A percentile compares a stretch with the other conserved stretches of the same genome.
phyloP scores from a whole-genome alignment of 2,888 invertebrate genomes.

The Stenotaenia linearis region DNA sequence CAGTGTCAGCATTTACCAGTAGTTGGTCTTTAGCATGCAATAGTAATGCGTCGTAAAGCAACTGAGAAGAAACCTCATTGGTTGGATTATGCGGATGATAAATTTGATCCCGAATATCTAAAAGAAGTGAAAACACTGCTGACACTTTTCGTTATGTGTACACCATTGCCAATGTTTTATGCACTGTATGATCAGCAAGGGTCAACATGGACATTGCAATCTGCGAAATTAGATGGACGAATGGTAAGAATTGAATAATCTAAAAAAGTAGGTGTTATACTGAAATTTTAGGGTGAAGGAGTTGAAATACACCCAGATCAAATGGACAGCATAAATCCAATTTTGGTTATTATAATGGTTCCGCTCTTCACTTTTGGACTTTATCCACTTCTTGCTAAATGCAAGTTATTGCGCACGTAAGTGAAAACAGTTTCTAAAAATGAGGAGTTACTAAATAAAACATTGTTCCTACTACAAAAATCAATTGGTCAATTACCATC shows the following conservation, averaged over 20 bases:
- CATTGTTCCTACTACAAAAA: no score
- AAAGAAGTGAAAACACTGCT: constrained; percentile 47
- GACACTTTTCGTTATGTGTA: constrained; percentile 46
- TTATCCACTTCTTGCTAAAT: neutral
- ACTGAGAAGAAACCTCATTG: constrained; percentile 44
- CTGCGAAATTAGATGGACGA: constrained; percentile 45
- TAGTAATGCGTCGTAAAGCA: neutral
- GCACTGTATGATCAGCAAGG: constrained; percentile 54
- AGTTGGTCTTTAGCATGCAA: constrained; percentile 18
- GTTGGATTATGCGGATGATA: constrained; percentile 51
- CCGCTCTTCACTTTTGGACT: neutral
- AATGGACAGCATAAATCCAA: neutral
- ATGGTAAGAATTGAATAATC: constrained; percentile 30
- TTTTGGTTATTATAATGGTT: neutral
- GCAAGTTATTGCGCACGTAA: neutral
- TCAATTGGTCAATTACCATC: no score
- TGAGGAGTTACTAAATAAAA: no score
- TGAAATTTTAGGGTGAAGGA: neutral
- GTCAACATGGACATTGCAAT: constrained; percentile 51
- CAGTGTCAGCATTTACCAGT: no score
- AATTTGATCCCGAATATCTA: constrained; percentile 46
- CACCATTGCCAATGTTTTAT: constrained; percentile 54
- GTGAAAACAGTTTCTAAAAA: neutral
- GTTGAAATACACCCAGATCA: neutral
- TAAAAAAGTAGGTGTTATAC: neutral